phyloP scores from a whole-genome alignment of 2,113 vertebrate genomes.

The Chionomys nivalis region DNA sequence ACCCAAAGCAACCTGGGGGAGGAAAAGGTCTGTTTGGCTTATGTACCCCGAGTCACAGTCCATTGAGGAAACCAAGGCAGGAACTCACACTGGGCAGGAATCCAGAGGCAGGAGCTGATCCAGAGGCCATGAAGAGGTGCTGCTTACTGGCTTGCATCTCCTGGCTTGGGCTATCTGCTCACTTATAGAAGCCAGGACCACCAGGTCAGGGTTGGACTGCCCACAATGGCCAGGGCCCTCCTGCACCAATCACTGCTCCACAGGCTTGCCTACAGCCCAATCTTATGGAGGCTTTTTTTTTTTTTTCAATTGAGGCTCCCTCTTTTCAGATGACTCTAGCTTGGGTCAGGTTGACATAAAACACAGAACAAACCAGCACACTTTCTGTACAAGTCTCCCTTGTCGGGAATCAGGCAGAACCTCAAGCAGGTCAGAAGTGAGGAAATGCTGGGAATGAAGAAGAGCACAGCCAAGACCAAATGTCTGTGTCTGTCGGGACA shows the following conservation, averaged over 20 bases:
- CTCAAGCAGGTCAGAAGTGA: background rate
- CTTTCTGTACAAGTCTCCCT: background rate
- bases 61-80: background rate
- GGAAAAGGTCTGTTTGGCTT: background rate
- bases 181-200: background rate
- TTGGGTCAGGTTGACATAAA: background rate
- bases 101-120: background rate
- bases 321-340: background rate
- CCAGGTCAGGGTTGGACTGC: background rate
- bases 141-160: background rate
- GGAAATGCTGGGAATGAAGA: background rate
- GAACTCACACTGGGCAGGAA: background rate
- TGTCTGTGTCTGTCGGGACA: conserved; percentile 29
- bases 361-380: background rate
- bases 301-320: background rate
- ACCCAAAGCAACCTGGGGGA: background rate
- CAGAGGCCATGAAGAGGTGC: background rate
- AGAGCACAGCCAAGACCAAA: background rate
- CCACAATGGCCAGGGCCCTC: background rate
- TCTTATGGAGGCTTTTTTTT: too few species aligned
- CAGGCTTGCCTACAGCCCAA: background rate
- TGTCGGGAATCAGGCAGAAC: conserved; percentile 28
- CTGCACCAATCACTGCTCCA: background rate
- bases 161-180: background rate
- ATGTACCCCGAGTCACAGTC: background rate